These are phyloP conservation scores for Fistularia commersonii DNA, from an alignment of 2,797 vertebrate genomes.

Conservation along the genomic window DNA sequence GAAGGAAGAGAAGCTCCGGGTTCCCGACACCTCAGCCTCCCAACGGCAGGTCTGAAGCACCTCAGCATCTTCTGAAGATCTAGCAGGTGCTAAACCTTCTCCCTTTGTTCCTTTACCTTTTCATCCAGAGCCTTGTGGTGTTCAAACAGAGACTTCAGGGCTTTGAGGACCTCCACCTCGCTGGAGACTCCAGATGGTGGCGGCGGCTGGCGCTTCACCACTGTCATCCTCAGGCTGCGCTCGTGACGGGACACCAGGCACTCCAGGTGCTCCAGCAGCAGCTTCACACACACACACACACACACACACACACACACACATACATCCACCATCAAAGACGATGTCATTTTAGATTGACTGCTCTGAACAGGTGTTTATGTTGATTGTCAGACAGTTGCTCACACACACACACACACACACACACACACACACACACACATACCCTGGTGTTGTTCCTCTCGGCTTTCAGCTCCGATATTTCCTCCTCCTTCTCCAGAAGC, in stretches of 20 bases:
- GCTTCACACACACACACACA: conserved; percentile 63
- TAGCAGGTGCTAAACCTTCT: too few relatives aligned
- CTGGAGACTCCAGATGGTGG: conserved; percentile 94
- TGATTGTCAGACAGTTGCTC: not conserved
- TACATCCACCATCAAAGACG: conserved; percentile 7
- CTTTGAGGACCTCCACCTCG: conserved; percentile 96
- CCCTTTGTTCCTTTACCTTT: conserved; percentile 76
- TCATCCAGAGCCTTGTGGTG: conserved; percentile 97
- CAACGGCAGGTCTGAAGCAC: too few relatives aligned
- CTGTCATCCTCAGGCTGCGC: conserved; percentile 93
- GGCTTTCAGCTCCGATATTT: conserved; percentile 96
- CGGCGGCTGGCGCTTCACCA: conserved; percentile 94
- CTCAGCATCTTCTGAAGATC: too few relatives aligned
- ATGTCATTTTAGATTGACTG: conserved; percentile 30
- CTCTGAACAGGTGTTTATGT: conserved; percentile 26
- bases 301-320: conserved; percentile 14
- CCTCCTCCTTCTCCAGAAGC: conserved; percentile 94
- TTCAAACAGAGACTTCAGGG: conserved; percentile 93
- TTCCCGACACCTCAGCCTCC: too few relatives aligned
- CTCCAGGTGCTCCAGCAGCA: conserved; percentile 94
- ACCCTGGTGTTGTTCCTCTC: conserved; percentile 98
- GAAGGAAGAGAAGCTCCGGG: too few relatives aligned
- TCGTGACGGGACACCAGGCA: conserved; percentile 95
- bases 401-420: conserved; percentile 15
- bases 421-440: conserved; percentile 18